These are phyloP conservation scores for Agrilus biguttatus DNA, from an alignment of 2,888 invertebrate genomes.

Conservation along the genomic window DNA sequence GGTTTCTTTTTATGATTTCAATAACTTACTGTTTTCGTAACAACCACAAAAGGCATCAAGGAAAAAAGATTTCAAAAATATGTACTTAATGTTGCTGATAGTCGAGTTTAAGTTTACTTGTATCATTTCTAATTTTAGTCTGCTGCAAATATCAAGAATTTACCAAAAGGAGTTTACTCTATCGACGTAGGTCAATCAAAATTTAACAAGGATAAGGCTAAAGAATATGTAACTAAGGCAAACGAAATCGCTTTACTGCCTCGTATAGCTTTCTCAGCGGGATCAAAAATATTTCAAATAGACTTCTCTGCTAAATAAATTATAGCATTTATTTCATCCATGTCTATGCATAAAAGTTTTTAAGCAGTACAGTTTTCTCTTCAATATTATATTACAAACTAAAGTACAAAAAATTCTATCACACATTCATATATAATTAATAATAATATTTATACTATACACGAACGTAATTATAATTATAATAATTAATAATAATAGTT, in stretches of 20 bases:
- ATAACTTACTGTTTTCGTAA: no score
- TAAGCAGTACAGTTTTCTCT: slow-evolving; percentile 34
- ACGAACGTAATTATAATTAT: not conserved
- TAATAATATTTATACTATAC: slow-evolving; percentile 10
- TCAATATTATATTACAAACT: slow-evolving; percentile 38
- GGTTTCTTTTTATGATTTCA: no score
- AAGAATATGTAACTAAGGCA: slow-evolving; percentile 14
- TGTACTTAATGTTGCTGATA: no score
- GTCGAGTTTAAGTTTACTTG: no score
- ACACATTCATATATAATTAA: slow-evolving; percentile 23
- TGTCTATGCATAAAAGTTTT: slow-evolving; percentile 16
- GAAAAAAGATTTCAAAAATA: no score
- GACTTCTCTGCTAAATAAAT: slow-evolving; percentile 23
- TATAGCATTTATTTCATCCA: slow-evolving; percentile 17
- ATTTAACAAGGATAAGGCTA: slow-evolving; percentile 27
- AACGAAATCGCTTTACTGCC: slow-evolving; percentile 26
- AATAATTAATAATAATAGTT: no score
- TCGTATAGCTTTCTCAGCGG: slow-evolving; percentile 40
- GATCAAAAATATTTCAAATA: slow-evolving; percentile 40
- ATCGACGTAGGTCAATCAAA: slow-evolving; percentile 40
- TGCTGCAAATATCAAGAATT: slow-evolving; percentile 30
- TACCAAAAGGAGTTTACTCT: slow-evolving; percentile 40
- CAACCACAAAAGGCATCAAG: no score
- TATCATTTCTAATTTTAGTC: slow-evolving; percentile 2
- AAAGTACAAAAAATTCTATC: slow-evolving; percentile 45